phyloP scores from a whole-genome alignment of 2,113 vertebrate species.

The Cyrtonyx montezumae region DNA sequence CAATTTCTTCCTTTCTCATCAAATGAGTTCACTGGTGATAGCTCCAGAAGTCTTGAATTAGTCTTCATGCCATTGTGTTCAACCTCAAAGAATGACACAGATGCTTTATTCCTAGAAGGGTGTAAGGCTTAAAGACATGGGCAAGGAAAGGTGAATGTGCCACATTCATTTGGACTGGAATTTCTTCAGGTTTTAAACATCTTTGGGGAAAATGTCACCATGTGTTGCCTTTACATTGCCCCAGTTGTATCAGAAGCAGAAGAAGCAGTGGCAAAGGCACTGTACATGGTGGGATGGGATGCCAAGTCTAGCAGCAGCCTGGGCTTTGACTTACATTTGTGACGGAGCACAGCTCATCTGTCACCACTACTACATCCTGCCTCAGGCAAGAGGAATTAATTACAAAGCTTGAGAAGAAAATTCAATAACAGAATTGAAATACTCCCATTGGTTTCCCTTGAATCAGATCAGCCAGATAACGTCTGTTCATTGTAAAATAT shows the following conservation, averaged over 20 bases:
- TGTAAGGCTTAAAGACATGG: not conserved
- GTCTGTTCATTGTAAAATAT: not conserved
- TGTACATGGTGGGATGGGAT: accelerated
- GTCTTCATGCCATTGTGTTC: not conserved
- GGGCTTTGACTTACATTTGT: not conserved
- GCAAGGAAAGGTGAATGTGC: accelerated
- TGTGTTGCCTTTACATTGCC: not conserved
- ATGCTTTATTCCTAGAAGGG: not conserved
- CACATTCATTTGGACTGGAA: accelerated
- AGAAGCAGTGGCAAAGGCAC: not conserved
- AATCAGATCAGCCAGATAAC: not conserved
- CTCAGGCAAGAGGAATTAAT: not conserved
- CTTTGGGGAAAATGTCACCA: accelerated
- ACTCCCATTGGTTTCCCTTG: not conserved
- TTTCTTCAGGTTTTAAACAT: not conserved
- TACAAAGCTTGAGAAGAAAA: constrained; percentile 1
- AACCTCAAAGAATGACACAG: not conserved
- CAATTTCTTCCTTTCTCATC: not conserved
- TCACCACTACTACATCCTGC: not conserved
- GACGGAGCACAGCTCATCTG: not conserved
- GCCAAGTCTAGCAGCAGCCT: accelerated
- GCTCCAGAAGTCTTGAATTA: not conserved
- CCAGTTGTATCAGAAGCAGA: accelerated
- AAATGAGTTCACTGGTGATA: not conserved
- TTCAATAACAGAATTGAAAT: constrained; percentile 14